A percentile compares a stretch with the other conserved stretches of the same genome.
Conservation (phyloP, 2,888 invertebrate species). For the Dryobotodes eremita region DNA sequence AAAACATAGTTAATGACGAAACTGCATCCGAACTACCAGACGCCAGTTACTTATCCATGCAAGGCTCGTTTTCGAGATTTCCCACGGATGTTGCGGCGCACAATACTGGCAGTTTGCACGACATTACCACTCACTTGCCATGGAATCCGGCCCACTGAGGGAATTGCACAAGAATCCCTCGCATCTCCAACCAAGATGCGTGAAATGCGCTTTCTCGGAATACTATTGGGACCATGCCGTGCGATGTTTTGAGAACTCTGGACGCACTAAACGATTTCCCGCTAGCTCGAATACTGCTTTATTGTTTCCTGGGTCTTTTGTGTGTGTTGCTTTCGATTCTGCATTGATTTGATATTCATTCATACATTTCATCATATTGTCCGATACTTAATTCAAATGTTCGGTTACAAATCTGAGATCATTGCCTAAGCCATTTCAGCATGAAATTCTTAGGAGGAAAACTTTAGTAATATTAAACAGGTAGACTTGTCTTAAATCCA, state of each 20-base stretch:
- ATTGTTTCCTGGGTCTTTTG: conserved; percentile 56
- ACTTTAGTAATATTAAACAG: background rate
- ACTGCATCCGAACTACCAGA: conserved; percentile 54
- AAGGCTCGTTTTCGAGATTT: conserved; percentile 75
- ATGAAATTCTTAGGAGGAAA: background rate
- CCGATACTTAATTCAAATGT: background rate
- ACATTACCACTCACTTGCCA: conserved; percentile 63
- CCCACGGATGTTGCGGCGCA: conserved; percentile 77
- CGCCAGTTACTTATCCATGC: conserved; percentile 73
- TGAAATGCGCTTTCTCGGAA: conserved; percentile 61
- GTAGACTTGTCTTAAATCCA: conserved; percentile 4
- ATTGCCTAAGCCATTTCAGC: background rate
- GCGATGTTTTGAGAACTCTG: conserved; percentile 46
- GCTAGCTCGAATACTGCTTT: conserved; percentile 29
- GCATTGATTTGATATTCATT: conserved; percentile 15
- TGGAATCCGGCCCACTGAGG: conserved; percentile 65
- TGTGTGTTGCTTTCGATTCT: conserved; percentile 25
- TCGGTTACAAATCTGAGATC: background rate
- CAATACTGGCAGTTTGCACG: conserved; percentile 67
- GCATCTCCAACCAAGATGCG: conserved; percentile 63
- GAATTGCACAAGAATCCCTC: conserved; percentile 67
- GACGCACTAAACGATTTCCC: conserved; percentile 54
- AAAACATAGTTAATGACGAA: conserved; percentile 57
- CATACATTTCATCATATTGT: background rate
- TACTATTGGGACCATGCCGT: conserved; percentile 31